Base-by-base conservation (phyloP, 2,888 invertebrate genomes). In the Smittia sp. region DNA sequence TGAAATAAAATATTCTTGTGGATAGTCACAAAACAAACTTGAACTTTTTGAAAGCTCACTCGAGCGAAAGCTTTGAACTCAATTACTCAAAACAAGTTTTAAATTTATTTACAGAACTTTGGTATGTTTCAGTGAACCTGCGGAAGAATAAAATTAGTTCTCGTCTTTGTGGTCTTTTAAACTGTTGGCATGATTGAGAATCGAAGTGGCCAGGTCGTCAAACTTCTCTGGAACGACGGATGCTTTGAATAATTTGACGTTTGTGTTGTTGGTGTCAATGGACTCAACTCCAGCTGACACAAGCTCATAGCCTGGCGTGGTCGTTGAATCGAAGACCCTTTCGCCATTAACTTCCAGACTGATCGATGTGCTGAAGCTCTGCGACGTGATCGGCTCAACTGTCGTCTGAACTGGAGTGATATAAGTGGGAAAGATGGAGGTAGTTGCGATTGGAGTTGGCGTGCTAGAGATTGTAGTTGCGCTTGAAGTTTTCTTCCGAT, bases 351-450 rank as follows among this genome's bases (percentile, higher is more conserved):
- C 81, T 78, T 85, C 82, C 70, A 84, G 82, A 78, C 85, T 86
- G 3, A 85, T 83, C 1, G 85, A 85, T 66, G 85, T 85, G 75
- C 83, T 83, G 13, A 83, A 83, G 74, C 85, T 86, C 77, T 84
- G 85, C 75, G 83, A 84, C 7, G 83, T 83, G 41, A 77, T 76
- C 32, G 81, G 76, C 58, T 77, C 76, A 32, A 75, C 74, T 69
- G 75, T 75, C 22, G 62, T 66, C 39, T 32, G 32, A 32, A 32
- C 32, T 78, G 74, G 24, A 13, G 27, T 39, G 67, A 41, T 41
- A 78, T 76, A 18, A 54, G 41, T 62, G 0, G 66, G 58, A 72
- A 63, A 32, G 20, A 52, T 27, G n/a, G 58, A 75, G 38, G 74
- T 70, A 20, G 76, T 75, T 9, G 75, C 75, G 27, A 75, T 75